Base-by-base conservation (phyloP, 37 sponge, comb jelly and placozoan genomes). In the Haliclona indistincta region DNA sequence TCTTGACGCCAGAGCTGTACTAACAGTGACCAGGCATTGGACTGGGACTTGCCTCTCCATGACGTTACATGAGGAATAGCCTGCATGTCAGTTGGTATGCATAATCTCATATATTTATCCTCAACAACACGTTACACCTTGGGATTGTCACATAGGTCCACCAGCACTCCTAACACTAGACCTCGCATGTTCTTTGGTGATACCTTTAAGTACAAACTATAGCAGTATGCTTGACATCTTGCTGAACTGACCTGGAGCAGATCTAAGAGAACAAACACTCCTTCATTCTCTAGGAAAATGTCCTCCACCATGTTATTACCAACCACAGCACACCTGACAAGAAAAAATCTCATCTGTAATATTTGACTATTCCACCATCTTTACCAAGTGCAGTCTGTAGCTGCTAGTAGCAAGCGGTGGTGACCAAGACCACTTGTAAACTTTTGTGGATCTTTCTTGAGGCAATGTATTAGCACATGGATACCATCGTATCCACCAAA, bases 71-170 rank as follows among this genome's bases (percentile, higher is more conserved):
- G 93, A 34, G 93, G 77, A 30, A 96, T 81, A 42, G 97, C 84
- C 94, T 91, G 56, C 25, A 78, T 10, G 55, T 68, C 13, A 53
- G 34, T 19, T 41, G 19, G 23, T 38, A 41, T n/a, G 68, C 37
- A 68, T 28, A 42, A 4, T 17, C 10, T 28, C 8, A 60, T 38
- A 28, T 7, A 73, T 13, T 64, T 64, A 1, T 6, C 42, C 51
- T 19, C n/a, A 43, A 13, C 3, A 26, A 42, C 29, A 40, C 30
- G 43, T 62, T 64, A 52, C 39, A 91, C 97, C 80, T 92, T 86
- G 30, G 85, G 70, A 53, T 95, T 92, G 51, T 98, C 99, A 85
- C 88, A 95, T 64, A 98, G 83, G 62, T 98, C 99, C 32, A 93
- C 88, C n/a, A 98, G 63, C 22, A 87, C 87, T 39, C 96, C 96